phyloP scores from a whole-genome alignment of 2,888 invertebrate species.

The Hemaris fuciformis region DNA sequence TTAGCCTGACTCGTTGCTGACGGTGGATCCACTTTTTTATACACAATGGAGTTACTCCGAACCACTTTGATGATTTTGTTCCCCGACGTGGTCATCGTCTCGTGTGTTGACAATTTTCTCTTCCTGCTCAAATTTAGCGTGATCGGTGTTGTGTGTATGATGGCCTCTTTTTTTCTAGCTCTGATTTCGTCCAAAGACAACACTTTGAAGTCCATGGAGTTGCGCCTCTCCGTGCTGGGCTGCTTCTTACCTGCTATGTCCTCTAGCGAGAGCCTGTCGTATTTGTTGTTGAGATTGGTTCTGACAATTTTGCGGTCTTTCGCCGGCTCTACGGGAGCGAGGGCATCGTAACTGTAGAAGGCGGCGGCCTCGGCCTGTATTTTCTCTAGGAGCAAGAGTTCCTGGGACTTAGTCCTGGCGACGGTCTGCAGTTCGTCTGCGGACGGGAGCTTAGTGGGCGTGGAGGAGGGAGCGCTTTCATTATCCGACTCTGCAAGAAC shows the following conservation, averaged over 20 bases:
- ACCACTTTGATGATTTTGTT: slow-evolving; percentile 75
- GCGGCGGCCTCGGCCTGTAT: slow-evolving; percentile 88
- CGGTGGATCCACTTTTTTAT: slow-evolving; percentile 62
- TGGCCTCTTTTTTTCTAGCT: slow-evolving; percentile 57
- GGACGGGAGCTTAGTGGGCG: slow-evolving; percentile 77
- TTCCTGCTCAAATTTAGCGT: slow-evolving; percentile 64
- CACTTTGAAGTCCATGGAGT: slow-evolving; percentile 69
- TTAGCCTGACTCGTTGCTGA: slow-evolving; percentile 39
- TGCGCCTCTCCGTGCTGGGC: slow-evolving; percentile 39
- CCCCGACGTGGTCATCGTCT: slow-evolving; percentile 63
- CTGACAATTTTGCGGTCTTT: slow-evolving; percentile 54
- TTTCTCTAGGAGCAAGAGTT: slow-evolving; percentile 85
- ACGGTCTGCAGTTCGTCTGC: slow-evolving; percentile 50
- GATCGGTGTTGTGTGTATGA: slow-evolving; percentile 51
- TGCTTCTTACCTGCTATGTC: slow-evolving; percentile 69
- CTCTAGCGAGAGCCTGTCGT: slow-evolving; percentile 76
- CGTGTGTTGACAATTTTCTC: slow-evolving; percentile 68
- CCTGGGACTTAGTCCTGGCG: slow-evolving; percentile 83
- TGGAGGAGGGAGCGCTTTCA: slow-evolving; percentile 85
- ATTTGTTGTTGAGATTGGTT: slow-evolving; percentile 57
- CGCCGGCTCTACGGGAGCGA: slow-evolving; percentile 37
- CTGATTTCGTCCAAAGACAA: slow-evolving; percentile 78
- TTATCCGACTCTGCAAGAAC: slow-evolving; percentile 91
- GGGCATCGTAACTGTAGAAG: slow-evolving; percentile 84
- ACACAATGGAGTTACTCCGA: slow-evolving; percentile 71